Evolutionary conservation across 2,797 vertebrate species (phyloP).

Genomic region (Balearica regulorum): DNA sequence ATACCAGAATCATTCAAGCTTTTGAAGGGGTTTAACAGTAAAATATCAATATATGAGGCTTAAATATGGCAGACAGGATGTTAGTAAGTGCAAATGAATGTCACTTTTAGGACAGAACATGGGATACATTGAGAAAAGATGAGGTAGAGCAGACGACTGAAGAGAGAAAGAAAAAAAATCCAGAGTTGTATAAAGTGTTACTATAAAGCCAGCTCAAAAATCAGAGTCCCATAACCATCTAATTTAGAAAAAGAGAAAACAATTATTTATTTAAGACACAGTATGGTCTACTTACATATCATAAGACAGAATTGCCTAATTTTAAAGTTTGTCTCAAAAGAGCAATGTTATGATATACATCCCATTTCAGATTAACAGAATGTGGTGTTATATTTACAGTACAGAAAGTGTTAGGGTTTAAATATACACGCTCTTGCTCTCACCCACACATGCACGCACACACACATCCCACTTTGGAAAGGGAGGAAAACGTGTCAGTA

Average conservation of each 20-base stretch:
- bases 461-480: constrained; percentile 2
- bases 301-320: constrained; percentile 73
- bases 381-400: constrained; percentile 65
- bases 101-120: constrained; percentile 64
- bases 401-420: constrained; percentile 57
- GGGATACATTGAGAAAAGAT: constrained; percentile 59
- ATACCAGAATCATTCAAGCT: constrained; percentile 6
- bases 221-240: constrained; percentile 69
- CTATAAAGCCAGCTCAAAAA: constrained; percentile 60
- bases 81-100: constrained; percentile 69
- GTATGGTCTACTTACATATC: constrained; percentile 75
- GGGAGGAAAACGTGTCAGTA: constrained; percentile 28
- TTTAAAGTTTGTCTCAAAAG: constrained; percentile 70
- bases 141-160: constrained; percentile 48
- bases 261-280: constrained; percentile 75
- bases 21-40: not conserved
- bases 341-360: constrained; percentile 73
- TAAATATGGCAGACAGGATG: constrained; percentile 48
- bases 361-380: constrained; percentile 73
- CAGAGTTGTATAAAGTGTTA: not conserved
- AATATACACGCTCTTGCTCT: constrained; percentile 45
- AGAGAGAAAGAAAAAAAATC: constrained; percentile 16
- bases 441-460: not conserved
- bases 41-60: constrained; percentile 5
- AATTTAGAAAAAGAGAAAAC: constrained; percentile 72